These are phyloP conservation scores for Lottia scabra DNA, from an alignment of 2,888 invertebrate species.

Conservation along the genomic window DNA sequence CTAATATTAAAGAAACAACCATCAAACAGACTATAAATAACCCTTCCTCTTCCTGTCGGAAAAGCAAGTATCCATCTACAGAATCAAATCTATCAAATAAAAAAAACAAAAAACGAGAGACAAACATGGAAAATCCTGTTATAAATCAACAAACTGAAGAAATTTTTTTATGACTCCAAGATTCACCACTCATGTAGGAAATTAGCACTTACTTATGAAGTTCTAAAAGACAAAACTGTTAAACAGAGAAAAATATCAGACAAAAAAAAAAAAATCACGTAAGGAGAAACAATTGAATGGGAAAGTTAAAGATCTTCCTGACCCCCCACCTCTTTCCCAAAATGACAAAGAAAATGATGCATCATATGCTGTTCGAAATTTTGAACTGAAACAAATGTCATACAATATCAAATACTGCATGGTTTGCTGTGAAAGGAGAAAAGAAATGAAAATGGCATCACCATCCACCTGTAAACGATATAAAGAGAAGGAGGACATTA, in stretches of 20 bases:
- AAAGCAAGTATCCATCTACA: too few relatives aligned
- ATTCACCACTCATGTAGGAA: not conserved
- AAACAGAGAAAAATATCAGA: too few relatives aligned
- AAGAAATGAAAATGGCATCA: conserved; percentile 15
- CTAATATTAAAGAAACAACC: too few relatives aligned
- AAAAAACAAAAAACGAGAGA: too few relatives aligned
- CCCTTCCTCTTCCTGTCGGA: too few relatives aligned
- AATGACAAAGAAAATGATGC: conserved; percentile 11
- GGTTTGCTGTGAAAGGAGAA: conserved; percentile 21
- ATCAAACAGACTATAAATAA: too few relatives aligned
- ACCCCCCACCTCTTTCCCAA: not conserved
- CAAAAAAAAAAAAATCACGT: too few relatives aligned
- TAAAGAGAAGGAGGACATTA: conserved; percentile 19
- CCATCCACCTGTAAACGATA: not conserved
- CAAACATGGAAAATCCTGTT: too few relatives aligned
- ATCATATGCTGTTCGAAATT: conserved; percentile 19
- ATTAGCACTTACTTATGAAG: not conserved
- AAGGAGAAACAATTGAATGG: too few relatives aligned
- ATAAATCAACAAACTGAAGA: too few relatives aligned
- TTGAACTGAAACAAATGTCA: conserved; percentile 30
- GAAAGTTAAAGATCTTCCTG: not conserved
- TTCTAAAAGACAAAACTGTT: not conserved
- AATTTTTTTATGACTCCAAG: too few relatives aligned
- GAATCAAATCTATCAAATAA: too few relatives aligned
- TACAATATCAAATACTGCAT: conserved; percentile 22